Conservation (phyloP, 64 coral and sea anemone genomes). For the Hydrozoanthus tunicans region DNA sequence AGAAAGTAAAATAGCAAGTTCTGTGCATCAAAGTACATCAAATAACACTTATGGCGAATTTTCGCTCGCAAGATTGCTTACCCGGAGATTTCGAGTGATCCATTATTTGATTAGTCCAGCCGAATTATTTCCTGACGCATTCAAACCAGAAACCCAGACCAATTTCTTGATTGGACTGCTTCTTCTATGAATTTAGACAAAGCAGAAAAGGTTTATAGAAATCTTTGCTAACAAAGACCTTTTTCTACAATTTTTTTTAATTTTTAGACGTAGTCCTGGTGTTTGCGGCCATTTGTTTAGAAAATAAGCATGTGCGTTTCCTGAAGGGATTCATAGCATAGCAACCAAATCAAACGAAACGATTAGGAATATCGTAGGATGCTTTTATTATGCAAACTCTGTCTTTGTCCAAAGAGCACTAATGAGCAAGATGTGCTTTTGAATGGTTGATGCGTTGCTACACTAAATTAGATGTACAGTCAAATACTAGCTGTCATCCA, state of each 20-base stretch:
- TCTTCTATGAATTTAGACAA: too few relatives aligned
- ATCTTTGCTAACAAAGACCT: too few relatives aligned
- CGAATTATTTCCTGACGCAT: not conserved
- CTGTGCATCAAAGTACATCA: too few relatives aligned
- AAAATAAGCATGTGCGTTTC: not conserved
- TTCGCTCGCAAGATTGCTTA: not conserved
- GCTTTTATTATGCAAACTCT: conserved; percentile 4
- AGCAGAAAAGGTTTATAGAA: too few relatives aligned
- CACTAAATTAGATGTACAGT: conserved; percentile 48
- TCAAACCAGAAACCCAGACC: not conserved
- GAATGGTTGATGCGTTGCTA: not conserved
- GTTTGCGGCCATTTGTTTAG: not conserved
- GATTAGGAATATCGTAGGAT: conserved; percentile 26
- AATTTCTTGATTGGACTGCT: too few relatives aligned
- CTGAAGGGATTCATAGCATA: conserved; percentile 7
- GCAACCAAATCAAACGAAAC: conserved; percentile 9
- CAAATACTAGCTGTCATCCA: not conserved
- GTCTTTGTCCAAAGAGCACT: conserved; percentile 8
- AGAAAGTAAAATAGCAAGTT: too few relatives aligned
- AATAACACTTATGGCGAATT: too few relatives aligned
- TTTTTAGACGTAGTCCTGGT: not conserved
- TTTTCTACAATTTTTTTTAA: not conserved
- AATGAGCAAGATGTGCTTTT: conserved; percentile 43
- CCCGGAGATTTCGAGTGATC: not conserved
- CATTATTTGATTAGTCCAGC: not conserved